Base-by-base conservation (phyloP, 2,113 vertebrate species). In the Lathamus discolor region DNA sequence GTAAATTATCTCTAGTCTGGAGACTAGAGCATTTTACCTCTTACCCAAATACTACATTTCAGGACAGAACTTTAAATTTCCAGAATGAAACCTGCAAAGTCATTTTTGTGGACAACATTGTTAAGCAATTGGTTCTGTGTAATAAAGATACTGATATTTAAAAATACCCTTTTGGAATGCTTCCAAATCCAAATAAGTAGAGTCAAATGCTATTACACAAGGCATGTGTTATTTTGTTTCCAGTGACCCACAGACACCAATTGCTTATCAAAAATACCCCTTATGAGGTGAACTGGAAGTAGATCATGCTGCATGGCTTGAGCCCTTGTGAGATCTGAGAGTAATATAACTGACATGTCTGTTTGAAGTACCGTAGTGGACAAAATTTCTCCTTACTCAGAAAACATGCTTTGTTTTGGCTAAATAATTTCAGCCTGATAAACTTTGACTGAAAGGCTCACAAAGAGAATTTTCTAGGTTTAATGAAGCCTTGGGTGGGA, bases 171-270 rank as follows among this genome's bases (percentile, higher is more conserved):
- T 63, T 67, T 72, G 20, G 79, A 74, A 54, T 13, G n/a, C 13
- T 78, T 79, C 35, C 4, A 61, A 83, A 76, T 44, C 7, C 14
- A 61, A 70, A 76, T 43, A 1, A 79, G 4, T 39, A 25, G 14
- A 57, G n/a, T n/a, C 27, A 80, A 54, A 76, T 62, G 15, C 1
- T 62, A 17, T 39, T 84, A 25, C 39, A 76, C 88, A 79, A 67
- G 5, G 3, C 41, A 33, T 18, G 9, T 4, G 3, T 31, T 81
- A 33, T 29, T 68, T 67, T 78, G 19, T 49, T 87, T 59, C 31
- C 0, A 0, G 19, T 41, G 44, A 62, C 13, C 37, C 18, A n/a
- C 2, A 44, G 8, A 19, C 52, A 11, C 2, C n/a, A 57, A 19
- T 20, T 62, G 6, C 63, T 78, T 11, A 63, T 14, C 29, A 77